Base-by-base conservation (phyloP, 37 sponge, comb jelly and placozoan species). In the Haliclona indistincta region DNA sequence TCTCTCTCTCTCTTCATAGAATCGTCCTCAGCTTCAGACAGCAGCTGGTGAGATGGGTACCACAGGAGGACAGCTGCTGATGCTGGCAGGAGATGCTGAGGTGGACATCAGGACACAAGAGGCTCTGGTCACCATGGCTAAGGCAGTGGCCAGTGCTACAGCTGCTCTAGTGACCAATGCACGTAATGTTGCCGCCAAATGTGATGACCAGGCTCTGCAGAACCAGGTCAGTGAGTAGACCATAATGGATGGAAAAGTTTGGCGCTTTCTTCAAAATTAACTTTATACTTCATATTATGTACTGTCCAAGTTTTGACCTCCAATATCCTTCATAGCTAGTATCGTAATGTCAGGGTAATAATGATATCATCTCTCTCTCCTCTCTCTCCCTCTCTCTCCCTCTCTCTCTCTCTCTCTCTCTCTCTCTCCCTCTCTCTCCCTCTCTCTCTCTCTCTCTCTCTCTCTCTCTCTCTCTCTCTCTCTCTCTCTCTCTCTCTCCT, bases 81-180 rank as follows among this genome's bases (percentile, higher is more conserved):
- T 43, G 49, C 67, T 88, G 49, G 84, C 84, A 22, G 89, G 84
- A 38, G 92, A 88, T 20, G 61, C 76, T n/a, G 89, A 84, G 47
- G 92, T 95, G 66, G 89, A 87, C 56, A 74, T 63, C 19, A 78
- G 76, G 75, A 86, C 80, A 29, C 95, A 94, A 69, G 87, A 94
- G 30, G 81, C 83, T 22, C 81, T 95, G 10, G 77, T 95, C 45
- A 73, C 84, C 40, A 88, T 87, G 80, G 99, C 99, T 30, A 95
- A 99, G 84, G 80, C 86, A 34, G 95, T 99, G 2, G 96, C 96
- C 32, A 63, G 68, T 26, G 90, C 94, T 22, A 95, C 99, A 23
- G 82, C 91, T 61, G 90, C 84, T 13, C 89, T 99, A 19, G 96
- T 99, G 20, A 88, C 80, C 63, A 88, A 90, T 58, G 89, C 95